Percentiles rank a stretch among this genome's conserved stretches.
Evolutionary conservation across 1,140 invertebrate genomes (phyloP).

Genomic region (Drosophila bocki): DNA sequence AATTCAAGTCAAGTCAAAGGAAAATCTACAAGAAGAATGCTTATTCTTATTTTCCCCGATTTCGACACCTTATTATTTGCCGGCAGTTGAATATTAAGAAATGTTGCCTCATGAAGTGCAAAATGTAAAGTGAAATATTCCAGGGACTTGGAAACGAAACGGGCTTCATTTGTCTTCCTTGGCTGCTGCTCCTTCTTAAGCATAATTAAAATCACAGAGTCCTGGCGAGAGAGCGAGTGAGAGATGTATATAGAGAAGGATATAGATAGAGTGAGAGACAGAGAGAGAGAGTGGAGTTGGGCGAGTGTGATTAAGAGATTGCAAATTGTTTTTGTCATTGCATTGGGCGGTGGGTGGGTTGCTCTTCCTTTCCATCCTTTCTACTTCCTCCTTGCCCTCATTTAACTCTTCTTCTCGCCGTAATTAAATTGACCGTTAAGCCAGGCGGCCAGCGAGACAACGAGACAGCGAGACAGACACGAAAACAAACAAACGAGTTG

Average conservation of each 20-base stretch:
- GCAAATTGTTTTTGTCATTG: constrained; percentile 40
- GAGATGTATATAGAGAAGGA: background rate
- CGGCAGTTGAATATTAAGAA: constrained; percentile 17
- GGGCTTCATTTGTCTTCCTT: constrained; percentile 41
- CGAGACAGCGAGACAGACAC: constrained; percentile 21
- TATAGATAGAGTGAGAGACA: background rate
- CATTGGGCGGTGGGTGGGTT: background rate
- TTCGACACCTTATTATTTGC: background rate
- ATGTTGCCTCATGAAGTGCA: constrained; percentile 5
- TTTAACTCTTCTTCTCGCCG: constrained; percentile 25
- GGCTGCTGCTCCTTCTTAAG: constrained; percentile 34
- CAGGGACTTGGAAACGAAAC: constrained; percentile 4
- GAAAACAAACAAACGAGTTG: constrained; percentile 11
- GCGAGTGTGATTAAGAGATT: constrained; percentile 44
- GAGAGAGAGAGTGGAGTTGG: background rate
- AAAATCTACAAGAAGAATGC: background rate
- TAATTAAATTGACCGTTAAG: constrained; percentile 41
- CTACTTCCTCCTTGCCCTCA: background rate
- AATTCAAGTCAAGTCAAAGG: background rate
- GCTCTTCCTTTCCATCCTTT: background rate
- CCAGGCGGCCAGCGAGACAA: constrained; percentile 6
- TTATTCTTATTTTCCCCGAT: background rate
- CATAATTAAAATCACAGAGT: constrained; percentile 64
- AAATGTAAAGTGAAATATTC: constrained; percentile 11
- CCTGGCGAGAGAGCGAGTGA: background rate